Percentiles rank a stretch among this genome's conserved stretches.
Evolutionary conservation across 2,888 invertebrate genomes (phyloP).

Genomic region (Mechanitis messenoides): DNA sequence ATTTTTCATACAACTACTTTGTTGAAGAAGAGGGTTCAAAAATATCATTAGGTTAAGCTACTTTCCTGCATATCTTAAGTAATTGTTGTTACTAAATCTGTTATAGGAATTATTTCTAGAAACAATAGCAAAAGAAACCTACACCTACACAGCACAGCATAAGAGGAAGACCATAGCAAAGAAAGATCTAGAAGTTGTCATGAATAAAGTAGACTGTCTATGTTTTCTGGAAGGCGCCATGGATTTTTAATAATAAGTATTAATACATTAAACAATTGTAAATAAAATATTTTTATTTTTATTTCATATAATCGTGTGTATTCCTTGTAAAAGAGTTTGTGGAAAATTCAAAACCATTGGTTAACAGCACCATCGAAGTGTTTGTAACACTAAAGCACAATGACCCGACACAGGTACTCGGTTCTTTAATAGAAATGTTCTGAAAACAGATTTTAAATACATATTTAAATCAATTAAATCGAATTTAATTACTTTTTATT

Average conservation of each 20-base stretch:
- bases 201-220: constrained; percentile 85
- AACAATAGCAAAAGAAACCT: constrained; percentile 86
- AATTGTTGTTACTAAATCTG: constrained; percentile 19
- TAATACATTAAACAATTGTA: constrained; percentile 10
- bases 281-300: constrained; percentile 10
- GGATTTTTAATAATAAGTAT: constrained; percentile 63
- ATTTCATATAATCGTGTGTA: constrained; percentile 1
- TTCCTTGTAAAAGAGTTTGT: not conserved
- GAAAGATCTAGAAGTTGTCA: constrained; percentile 86
- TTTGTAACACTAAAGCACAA: constrained; percentile 46
- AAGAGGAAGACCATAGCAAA: constrained; percentile 91
- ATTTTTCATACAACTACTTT: too few species aligned
- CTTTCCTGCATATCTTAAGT: not conserved
- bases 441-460: constrained; percentile 27
- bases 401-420: constrained; percentile 41
- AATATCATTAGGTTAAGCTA: too few species aligned
- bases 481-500: too few species aligned
- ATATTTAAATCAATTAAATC: not conserved
- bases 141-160: constrained; percentile 80
- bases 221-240: constrained; percentile 91
- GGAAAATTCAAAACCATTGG: not conserved
- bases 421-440: constrained; percentile 36
- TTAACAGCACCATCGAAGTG: constrained; percentile 30
- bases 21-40: too few species aligned
- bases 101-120: constrained; percentile 91